Percentiles rank a stretch among this genome's conserved stretches.
These are phyloP conservation scores for Corythaixoides concolor DNA, from an alignment of 2,113 vertebrate species.

Conservation along the genomic window DNA sequence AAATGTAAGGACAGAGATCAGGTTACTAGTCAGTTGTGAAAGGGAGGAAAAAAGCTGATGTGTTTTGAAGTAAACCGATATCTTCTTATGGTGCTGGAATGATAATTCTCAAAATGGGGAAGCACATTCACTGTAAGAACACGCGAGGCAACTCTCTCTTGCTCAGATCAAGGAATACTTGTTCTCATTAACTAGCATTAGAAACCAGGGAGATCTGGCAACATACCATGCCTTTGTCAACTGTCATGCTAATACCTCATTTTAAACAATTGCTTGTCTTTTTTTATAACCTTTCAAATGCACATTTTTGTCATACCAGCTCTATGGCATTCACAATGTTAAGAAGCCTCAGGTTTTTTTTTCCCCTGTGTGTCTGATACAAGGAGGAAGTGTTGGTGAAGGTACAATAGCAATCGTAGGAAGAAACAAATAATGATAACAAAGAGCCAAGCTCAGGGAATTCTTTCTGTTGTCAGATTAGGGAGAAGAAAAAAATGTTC, in stretches of 20 bases:
- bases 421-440: constrained; percentile 28
- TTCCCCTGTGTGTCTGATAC: not conserved
- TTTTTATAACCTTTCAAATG: constrained; percentile 53
- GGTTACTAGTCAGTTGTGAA: not conserved
- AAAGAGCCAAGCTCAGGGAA: constrained; percentile 5
- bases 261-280: constrained; percentile 5
- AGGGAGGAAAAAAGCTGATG: not conserved
- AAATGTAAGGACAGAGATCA: not conserved
- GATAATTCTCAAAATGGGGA: not conserved
- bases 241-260: constrained; percentile 55
- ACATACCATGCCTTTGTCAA: not conserved
- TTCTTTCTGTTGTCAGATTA: constrained; percentile 11
- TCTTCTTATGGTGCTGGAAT: not conserved
- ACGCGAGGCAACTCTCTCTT: not conserved
- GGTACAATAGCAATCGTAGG: not conserved
- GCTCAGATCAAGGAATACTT: not conserved
- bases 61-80: not conserved
- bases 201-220: not conserved
- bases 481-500: not conserved
- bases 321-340: not conserved
- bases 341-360: constrained; percentile 4
- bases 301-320: constrained; percentile 38
- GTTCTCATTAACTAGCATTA: not conserved
- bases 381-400: not conserved
- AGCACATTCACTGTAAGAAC: not conserved